Evolutionary conservation across 1,140 invertebrate species (phyloP).

Genomic region (Leucophenga varia): DNA sequence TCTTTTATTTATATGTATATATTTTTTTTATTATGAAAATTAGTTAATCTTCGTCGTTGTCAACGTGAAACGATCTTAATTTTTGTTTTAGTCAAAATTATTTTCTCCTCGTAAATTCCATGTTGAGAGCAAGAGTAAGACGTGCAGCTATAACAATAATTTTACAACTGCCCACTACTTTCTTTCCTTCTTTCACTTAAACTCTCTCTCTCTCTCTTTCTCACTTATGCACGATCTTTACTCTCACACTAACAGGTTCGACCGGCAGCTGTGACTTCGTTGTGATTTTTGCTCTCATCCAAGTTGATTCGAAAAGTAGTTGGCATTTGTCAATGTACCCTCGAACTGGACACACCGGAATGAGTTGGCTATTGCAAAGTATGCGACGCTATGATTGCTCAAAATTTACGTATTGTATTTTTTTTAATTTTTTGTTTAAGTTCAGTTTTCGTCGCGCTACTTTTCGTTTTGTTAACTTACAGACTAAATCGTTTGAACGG

Average conservation of each 20-base stretch:
- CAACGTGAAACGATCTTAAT: no score
- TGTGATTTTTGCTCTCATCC: no score
- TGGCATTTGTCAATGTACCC: conserved; percentile 30
- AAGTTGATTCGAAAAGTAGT: conserved; percentile 26
- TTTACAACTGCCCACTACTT: conserved; percentile 23
- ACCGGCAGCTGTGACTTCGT: conserved; percentile 16
- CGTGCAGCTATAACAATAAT: no score
- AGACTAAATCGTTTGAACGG: conserved; percentile 54
- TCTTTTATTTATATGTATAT: no score
- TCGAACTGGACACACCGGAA: conserved; percentile 28
- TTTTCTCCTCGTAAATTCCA: no score
- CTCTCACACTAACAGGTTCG: conserved; percentile 8
- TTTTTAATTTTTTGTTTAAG: conserved; percentile 1
- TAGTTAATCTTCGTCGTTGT: no score
- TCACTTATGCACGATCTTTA: conserved; percentile 11
- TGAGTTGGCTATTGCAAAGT: no score
- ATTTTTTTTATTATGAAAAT: no score
- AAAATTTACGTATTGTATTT: conserved; percentile 5
- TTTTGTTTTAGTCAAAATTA: no score
- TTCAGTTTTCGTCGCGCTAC: conserved; percentile 21
- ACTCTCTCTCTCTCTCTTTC: conserved; percentile 15
- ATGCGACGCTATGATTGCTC: no score
- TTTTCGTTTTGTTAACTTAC: conserved; percentile 39
- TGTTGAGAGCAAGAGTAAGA: no score
- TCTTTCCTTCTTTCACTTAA: conserved; percentile 31